Percentiles rank a stretch among this genome's conserved stretches.
These are phyloP conservation scores for Nomada hirtipes DNA, from an alignment of 2,888 invertebrate species.

Conservation along the genomic window DNA sequence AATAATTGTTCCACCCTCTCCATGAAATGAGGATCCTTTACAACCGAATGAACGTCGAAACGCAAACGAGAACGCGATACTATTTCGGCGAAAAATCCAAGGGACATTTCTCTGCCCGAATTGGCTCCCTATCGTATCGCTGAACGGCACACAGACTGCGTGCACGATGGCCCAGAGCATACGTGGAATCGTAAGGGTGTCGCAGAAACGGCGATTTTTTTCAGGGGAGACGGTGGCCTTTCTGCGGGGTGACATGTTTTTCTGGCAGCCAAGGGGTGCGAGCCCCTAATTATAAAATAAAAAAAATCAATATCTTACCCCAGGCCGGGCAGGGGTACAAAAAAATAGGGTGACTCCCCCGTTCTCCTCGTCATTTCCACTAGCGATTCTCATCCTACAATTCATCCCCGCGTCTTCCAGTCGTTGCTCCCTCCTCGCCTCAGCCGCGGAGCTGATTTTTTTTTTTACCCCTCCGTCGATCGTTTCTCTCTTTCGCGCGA, in stretches of 20 bases:
- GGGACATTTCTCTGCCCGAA: constrained; percentile 9
- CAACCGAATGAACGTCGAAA: too few relatives aligned
- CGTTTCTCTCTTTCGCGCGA: constrained; percentile 4
- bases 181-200: constrained; percentile 25
- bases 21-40: neutral
- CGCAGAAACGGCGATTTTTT: constrained; percentile 8
- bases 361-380: constrained; percentile 70
- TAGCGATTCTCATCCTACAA: constrained; percentile 43
- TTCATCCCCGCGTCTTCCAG: constrained; percentile 71
- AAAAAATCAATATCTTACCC: constrained; percentile 84
- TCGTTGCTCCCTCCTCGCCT: constrained; percentile 76
- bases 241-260: constrained; percentile 81
- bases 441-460: constrained; percentile 73
- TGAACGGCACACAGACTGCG: constrained; percentile 3
- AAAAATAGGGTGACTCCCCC: constrained; percentile 82
- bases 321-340: constrained; percentile 71
- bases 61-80: neutral
- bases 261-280: constrained; percentile 82
- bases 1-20: too few relatives aligned
- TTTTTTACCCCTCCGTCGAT: neutral
- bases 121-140: constrained; percentile 12
- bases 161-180: constrained; percentile 7
- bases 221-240: constrained; percentile 2
- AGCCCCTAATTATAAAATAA: constrained; percentile 84
- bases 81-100: neutral